Evolutionary conservation across 1,140 invertebrate genomes (phyloP), one percentile per base, ranked within the genome.

Genomic region (Calliopsis andreniformis): DNA sequence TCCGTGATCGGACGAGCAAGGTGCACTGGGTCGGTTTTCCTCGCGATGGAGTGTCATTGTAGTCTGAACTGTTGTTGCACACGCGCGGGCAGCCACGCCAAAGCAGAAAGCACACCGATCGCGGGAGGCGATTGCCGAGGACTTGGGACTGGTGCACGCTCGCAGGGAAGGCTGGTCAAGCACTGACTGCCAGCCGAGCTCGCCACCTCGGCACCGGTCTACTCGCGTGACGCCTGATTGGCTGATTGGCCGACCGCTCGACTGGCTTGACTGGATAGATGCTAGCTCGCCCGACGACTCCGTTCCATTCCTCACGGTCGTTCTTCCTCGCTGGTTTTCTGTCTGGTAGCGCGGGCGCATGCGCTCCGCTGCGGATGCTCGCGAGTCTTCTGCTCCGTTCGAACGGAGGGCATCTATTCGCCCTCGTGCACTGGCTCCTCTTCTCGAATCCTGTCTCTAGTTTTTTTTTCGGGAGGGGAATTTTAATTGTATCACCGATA

Each of bases 201-300:
- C 64, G n/a, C 32, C 70, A 62, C 49, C 55, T 75, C 70, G 64
- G 25, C 64, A 58, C 70, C 56, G 76, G 75, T 62, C 69, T 28
- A 56, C 66, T 72, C 70, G 70, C 62, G 20, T 63, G 76, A 75
- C 47, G 70, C 42, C 70, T 35, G 79, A 62, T 80, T 80, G 82
- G 71, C 68, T 80, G 82, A 84, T 83, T 77, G 82, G 71, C 66
- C 69, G 63, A 55, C 56, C 61, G 59, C 61, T 68, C 62, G 73
- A 42, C 55, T 51, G 78, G 61, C 71, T 70, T 20, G 71, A 18
- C 59, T 62, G 79, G 64, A 56, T 80, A 71, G 59, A 68, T 51
- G 73, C 63, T 71, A 75, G 75, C 32, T 67, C 35, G 45, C 51
- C 61, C 75, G 64, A 68, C 56, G 51, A 81, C 67, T 81, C 43